Conservation (phyloP, 2,113 vertebrate species). For the Ondatra zibethicus region DNA sequence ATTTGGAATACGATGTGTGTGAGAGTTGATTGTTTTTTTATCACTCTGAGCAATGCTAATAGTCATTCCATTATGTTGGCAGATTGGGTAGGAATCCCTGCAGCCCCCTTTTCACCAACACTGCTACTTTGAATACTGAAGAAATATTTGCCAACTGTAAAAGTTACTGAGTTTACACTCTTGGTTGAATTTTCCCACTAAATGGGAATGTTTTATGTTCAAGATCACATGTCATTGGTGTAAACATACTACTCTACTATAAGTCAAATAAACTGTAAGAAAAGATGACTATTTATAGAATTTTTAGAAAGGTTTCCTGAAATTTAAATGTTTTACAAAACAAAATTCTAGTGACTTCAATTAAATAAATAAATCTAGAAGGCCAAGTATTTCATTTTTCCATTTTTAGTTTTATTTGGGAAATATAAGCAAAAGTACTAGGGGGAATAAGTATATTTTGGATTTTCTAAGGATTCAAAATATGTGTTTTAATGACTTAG, state of each 20-base stretch:
- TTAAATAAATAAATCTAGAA: neutral
- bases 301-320: neutral
- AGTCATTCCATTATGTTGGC: neutral
- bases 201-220: neutral
- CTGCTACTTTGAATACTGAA: neutral
- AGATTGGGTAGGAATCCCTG: neutral
- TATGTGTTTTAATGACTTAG: neutral
- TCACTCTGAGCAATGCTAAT: neutral
- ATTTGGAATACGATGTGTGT: neutral
- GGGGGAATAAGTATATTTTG: neutral
- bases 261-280: neutral
- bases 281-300: too few species aligned
- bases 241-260: neutral
- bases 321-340: slow-evolving; percentile 9
- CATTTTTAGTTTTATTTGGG: neutral
- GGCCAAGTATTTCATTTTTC: too few species aligned
- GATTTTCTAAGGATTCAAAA: neutral
- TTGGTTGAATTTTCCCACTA: neutral
- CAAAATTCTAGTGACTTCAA: neutral
- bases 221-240: neutral
- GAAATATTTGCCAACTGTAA: neutral
- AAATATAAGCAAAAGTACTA: slow-evolving; percentile 34
- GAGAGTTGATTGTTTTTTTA: neutral
- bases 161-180: neutral
- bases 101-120: neutral